Percentiles rank a stretch among this genome's conserved stretches.
Conservation (phyloP, 2,113 vertebrate species). For the Chascanopsetta lugubris region DNA sequence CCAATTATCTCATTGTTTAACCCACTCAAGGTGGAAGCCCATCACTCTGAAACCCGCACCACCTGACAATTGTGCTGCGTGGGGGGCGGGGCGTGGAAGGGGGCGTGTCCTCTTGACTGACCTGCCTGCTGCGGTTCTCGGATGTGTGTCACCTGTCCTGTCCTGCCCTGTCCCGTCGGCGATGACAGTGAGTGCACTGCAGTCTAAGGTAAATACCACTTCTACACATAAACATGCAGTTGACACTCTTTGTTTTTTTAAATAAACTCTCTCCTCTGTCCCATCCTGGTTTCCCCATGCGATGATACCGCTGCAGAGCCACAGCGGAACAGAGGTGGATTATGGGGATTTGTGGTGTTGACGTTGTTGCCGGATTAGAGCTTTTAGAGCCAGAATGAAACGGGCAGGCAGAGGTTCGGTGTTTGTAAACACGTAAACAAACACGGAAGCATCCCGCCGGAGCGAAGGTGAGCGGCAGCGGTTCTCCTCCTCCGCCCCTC, state of each 20-base stretch:
- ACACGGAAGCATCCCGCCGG: conserved; percentile 14
- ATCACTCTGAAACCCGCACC: conserved; percentile 72
- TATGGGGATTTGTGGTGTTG: conserved; percentile 67
- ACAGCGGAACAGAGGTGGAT: conserved; percentile 42
- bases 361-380: conserved; percentile 67
- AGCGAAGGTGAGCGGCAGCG: conserved; percentile 39
- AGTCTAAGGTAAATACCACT: conserved; percentile 47
- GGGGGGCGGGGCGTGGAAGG: neutral
- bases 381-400: conserved; percentile 27
- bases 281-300: neutral
- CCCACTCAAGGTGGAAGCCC: conserved; percentile 67
- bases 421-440: conserved; percentile 9
- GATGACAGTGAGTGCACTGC: conserved; percentile 22
- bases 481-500: neutral
- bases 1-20: conserved; percentile 77
- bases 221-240: neutral
- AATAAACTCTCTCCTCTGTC: neutral
- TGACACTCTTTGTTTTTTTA: too few relatives aligned
- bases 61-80: too few relatives aligned
- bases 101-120: conserved; percentile 25
- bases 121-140: neutral
- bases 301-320: neutral
- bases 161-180: conserved; percentile 33
- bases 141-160: conserved; percentile 36
- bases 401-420: conserved; percentile 9